Base-by-base conservation (phyloP, 2,888 invertebrate species). In the Bibio marci region DNA sequence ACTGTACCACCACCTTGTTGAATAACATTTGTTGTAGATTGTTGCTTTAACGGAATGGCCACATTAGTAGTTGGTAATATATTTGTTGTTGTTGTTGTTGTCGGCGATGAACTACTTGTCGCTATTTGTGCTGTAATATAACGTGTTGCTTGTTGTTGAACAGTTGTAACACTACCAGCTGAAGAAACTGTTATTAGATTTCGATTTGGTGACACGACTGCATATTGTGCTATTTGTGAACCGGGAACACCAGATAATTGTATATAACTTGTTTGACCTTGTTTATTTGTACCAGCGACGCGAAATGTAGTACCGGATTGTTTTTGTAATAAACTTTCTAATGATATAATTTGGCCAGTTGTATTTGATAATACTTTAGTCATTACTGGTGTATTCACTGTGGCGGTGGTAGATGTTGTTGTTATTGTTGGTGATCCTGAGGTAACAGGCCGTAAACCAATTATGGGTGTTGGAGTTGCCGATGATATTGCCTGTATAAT, bases 361-460 rank as follows among this genome's bases (percentile, higher is more conserved):
- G 79, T 71, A 54, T 76, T 80, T 6, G 80, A 78, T 18, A 82
- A 60, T 14, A 82, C 70, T 56, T 80, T 80, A 0, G 80, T 80
- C 30, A 80, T 69, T 22, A 80, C 71, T 4, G 75, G 74, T 26
- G 46, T 47, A 13, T 30, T 18, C 10, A 22, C 28, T 7, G 35
- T 22, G 19, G 32, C 13, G 2, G 35, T 35, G 4, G 30, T 32
- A 35, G 40, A 25, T 13, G 40, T 38, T 8, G 40, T 35, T 8
- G 42, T 30, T 11, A 27, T 33, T 10, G 42, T 31, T n/a, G 41
- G 28, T 37, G 40, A 12, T 7, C 39, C 28, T 30, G 42, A 37
- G 1, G 46, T 33, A 17, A n/a, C n/a, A n/a, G n/a, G n/a, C 17
- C 28, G 35, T 7, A 28, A 17, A n/a, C 25, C 35, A 4, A 39